A percentile compares a stretch with the other conserved stretches of the same genome.
These are phyloP conservation scores for Oeneis ivallda DNA, from an alignment of 2,888 invertebrate species.

Conservation along the genomic window DNA sequence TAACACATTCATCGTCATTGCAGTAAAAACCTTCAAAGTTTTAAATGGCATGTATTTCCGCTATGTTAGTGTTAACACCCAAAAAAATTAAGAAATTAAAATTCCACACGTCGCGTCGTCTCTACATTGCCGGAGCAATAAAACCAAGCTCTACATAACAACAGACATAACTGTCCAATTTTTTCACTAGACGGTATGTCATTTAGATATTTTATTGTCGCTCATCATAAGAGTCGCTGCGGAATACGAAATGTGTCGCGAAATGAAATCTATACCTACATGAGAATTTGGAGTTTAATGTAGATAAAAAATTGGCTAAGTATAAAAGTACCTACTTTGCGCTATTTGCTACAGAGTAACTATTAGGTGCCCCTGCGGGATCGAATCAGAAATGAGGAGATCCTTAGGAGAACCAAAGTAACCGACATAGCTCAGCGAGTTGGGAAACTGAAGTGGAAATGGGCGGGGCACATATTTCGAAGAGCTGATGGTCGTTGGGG, in stretches of 20 bases:
- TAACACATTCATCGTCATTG: no score
- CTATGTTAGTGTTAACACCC: background rate
- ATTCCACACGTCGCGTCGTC: conserved; percentile 3
- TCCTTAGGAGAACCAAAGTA: no score
- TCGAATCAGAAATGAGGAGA: no score
- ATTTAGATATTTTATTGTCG: conserved; percentile 11
- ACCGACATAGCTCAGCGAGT: no score
- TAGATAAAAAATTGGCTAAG: background rate
- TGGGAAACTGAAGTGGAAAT: no score
- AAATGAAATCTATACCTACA: background rate
- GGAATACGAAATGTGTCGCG: conserved; percentile 4
- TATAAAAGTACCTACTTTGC: background rate
- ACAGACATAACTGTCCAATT: background rate
- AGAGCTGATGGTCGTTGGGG: no score
- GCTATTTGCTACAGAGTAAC: background rate
- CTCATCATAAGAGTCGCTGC: background rate
- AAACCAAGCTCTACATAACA: background rate
- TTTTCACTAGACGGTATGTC: background rate
- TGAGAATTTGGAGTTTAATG: background rate
- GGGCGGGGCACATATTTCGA: no score
- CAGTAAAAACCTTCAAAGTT: no score
- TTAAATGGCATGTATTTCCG: background rate
- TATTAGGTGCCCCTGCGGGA: no score
- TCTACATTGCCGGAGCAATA: conserved; percentile 12
- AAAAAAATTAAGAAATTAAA: background rate